These are phyloP conservation scores for Chloroclystis v-ata DNA, from an alignment of 2,888 invertebrate genomes.

Conservation along the genomic window DNA sequence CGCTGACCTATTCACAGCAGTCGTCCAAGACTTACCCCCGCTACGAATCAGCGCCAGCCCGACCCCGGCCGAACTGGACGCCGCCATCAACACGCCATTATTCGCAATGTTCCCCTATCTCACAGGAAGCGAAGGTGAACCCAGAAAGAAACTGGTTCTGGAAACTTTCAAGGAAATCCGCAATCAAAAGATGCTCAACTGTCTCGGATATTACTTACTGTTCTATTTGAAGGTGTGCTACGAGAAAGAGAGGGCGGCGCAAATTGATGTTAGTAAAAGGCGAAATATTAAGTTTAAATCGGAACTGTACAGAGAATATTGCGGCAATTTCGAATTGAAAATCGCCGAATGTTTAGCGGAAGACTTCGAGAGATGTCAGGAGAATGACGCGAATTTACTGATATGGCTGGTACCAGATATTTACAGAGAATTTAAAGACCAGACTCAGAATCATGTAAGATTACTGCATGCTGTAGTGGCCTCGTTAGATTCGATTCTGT, in stretches of 20 bases:
- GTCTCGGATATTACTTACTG: slow-evolving; percentile 90
- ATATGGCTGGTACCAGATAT: slow-evolving; percentile 96
- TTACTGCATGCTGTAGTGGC: slow-evolving; percentile 93
- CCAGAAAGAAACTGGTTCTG: slow-evolving; percentile 86
- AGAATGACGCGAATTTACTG: slow-evolving; percentile 91
- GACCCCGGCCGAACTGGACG: slow-evolving; percentile 78
- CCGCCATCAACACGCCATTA: slow-evolving; percentile 86
- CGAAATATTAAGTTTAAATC: slow-evolving; percentile 85
- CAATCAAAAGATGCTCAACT: slow-evolving; percentile 79
- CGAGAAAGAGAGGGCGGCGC: slow-evolving; percentile 75
- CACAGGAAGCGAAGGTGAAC: slow-evolving; percentile 82
- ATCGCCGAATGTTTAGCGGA: slow-evolving; percentile 84
- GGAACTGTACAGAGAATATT: slow-evolving; percentile 92
- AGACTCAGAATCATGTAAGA: slow-evolving; percentile 91
- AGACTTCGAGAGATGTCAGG: slow-evolving; percentile 92
- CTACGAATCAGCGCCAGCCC: slow-evolving; percentile 71
- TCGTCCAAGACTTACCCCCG: slow-evolving; percentile 71
- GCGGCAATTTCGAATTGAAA: slow-evolving; percentile 87
- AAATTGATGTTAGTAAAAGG: slow-evolving; percentile 72
- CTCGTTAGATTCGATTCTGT: slow-evolving; percentile 91
- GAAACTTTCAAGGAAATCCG: slow-evolving; percentile 90
- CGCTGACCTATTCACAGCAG: slow-evolving; percentile 67
- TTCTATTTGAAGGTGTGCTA: slow-evolving; percentile 90
- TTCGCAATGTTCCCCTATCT: slow-evolving; percentile 93
- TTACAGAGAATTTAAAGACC: slow-evolving; percentile 92